Evolutionary conservation across 2,113 vertebrate species (phyloP), one percentile per base, ranked within the genome.

Genomic region (Rhinogobius similis): DNA sequence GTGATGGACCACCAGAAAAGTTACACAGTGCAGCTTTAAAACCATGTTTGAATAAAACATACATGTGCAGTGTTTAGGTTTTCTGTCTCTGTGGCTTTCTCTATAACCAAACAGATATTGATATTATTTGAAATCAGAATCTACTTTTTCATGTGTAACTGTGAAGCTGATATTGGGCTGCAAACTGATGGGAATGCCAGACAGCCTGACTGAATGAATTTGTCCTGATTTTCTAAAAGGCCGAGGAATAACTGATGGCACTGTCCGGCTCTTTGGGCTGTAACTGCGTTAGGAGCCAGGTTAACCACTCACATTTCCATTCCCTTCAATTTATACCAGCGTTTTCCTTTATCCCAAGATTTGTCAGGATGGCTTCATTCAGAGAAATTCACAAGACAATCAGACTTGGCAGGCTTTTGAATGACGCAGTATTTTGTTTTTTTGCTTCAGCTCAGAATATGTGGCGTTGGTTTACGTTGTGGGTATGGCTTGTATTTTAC

Each of bases 351-450:
- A 44, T 76, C 27, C 0, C 1, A 65, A 27, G 26, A 78, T 79
- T 72, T 67, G 75, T 80, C 77, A 76, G 65, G 65, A 48, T 1
- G 0, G 62, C 66, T 77, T 79, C 66, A 70, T 68, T 13, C 29
- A 39, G 68, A 81, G 69, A 70, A 24, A 84, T 80, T 13, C 56
- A 21, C 44, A 64, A 82, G 72, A 87, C 69, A 36, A 80, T 80
- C 27, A 68, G 44, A 56, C 24, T 39, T 74, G 79, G 68, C 20
- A 50, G 39, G 50, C 62, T 65, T 63, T 44, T 62, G 24, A 52
- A 53, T 63, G 73, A 76, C 73, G 18, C 2, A 64, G n/a, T n/a
- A n/a, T n/a, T n/a, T n/a, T n/a, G n/a, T 26, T 41, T 14, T 26
- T 68, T 48, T 36, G 16, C 23, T 21, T n/a, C 48, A 11, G 48